Conservation (phyloP, 1,140 invertebrate species). For the Heterodera carotae region DNA sequence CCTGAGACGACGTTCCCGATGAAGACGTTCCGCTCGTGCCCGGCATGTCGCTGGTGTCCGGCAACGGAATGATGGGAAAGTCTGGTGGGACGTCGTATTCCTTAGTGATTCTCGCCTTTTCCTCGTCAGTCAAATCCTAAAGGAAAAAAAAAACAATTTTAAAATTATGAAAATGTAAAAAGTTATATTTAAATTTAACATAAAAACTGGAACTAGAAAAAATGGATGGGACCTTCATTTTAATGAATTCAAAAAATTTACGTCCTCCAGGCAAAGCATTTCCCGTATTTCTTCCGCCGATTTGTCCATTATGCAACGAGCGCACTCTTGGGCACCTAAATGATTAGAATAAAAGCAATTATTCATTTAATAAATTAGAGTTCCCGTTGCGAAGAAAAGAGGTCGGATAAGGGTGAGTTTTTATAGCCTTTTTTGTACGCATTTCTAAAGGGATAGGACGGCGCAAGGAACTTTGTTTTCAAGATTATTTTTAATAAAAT, state of each 20-base stretch:
- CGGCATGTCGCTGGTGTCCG: too few species aligned
- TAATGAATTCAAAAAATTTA: neutral
- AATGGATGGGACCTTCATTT: neutral
- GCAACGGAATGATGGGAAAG: too few species aligned
- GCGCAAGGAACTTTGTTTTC: too few species aligned
- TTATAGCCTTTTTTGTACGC: too few species aligned
- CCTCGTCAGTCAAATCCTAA: slow-evolving; percentile 18
- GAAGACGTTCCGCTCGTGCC: too few species aligned
- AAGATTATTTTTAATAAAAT: neutral
- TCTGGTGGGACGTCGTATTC: neutral
- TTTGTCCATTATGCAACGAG: slow-evolving; percentile 30
- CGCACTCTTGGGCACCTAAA: slow-evolving; percentile 27
- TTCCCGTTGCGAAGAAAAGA: too few species aligned
- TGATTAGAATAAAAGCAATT: neutral
- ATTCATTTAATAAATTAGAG: neutral
- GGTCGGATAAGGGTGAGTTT: too few species aligned
- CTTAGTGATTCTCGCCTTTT: neutral
- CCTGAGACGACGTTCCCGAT: too few species aligned
- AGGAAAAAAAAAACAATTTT: too few species aligned
- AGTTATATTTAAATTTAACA: too few species aligned
- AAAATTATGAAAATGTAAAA: neutral
- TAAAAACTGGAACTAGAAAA: too few species aligned
- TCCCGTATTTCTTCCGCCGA: slow-evolving; percentile 18
- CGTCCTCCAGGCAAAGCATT: slow-evolving; percentile 24
- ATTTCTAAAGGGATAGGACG: too few species aligned